Conservation (phyloP, 1,140 invertebrate genomes). For the Microplitis mediator region DNA sequence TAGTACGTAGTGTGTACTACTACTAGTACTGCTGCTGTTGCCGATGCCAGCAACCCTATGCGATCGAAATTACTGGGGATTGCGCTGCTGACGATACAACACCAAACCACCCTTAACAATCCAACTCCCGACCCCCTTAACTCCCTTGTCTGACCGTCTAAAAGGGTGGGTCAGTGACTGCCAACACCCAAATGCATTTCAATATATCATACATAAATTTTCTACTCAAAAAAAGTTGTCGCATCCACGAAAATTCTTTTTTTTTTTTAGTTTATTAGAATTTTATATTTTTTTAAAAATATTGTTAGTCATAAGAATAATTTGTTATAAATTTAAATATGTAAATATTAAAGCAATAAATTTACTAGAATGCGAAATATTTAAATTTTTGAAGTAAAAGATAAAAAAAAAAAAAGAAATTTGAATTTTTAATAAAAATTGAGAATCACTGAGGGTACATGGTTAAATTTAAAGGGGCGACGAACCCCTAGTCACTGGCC, state of each 20-base stretch:
- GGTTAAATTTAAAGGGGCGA: constrained; percentile 45
- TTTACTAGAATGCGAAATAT: too few species aligned
- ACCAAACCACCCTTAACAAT: neutral
- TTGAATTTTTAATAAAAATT: neutral
- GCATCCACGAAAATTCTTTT: neutral
- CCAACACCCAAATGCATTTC: neutral
- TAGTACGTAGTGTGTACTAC: neutral
- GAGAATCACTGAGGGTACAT: constrained; percentile 24
- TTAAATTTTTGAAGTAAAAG: neutral
- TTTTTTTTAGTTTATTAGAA: neutral
- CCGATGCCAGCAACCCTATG: neutral
- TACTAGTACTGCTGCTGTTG: neutral
- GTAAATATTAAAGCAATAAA: too few species aligned
- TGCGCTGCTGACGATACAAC: neutral
- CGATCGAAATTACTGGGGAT: constrained; percentile 22
- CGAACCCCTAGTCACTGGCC: constrained; percentile 31
- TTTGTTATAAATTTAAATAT: neutral
- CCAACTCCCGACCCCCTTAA: neutral
- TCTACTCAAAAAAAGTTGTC: too few species aligned
- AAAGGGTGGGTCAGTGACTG: constrained; percentile 30
- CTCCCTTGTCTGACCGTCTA: neutral
- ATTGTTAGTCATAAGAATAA: neutral
- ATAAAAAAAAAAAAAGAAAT: constrained; percentile 5
- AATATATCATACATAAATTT: neutral
- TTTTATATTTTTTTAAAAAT: too few species aligned